Evolutionary conservation across 1,140 invertebrate species (phyloP), one percentile per base, ranked within the genome.

Genomic region (Cydia amplana): DNA sequence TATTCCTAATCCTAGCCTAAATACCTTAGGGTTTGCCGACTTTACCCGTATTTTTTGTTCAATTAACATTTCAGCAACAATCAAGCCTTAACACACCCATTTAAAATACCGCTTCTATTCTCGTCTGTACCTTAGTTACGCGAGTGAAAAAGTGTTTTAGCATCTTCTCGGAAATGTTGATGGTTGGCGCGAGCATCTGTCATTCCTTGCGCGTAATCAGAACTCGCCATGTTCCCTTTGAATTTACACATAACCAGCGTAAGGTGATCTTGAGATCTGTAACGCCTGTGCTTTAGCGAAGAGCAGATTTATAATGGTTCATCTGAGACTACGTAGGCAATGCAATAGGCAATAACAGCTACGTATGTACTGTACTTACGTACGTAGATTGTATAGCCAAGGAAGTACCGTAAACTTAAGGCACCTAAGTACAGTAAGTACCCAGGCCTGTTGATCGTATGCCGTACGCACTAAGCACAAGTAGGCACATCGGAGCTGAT

Each of bases 171-270:
- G 65, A 70, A 70, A 70, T 70, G 65, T 70, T 70, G 65, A 70
- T 70, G 65, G 65, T 25, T 25, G 23, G 64, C 64, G 64, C 64
- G 65, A 12, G 65, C 32, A 67, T 67, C 64, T 70, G 65, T 40
- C 65, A 70, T 70, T 70, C 65, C 65, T 7, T 70, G 65, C 65
- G 32, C 65, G 65, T 70, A 70, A 70, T 70, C 65, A 70, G 65
- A 25, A 9, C 36, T 40, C 28, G 16, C 7, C 9, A n/a, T 51
- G 6, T 51, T 51, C 49, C n/a, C 16, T 46, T 46, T 46, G 9
- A 16, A 46, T 46, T 46, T 46, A 2, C 7, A 40, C 0, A 40
- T 49, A 51, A n/a, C 49, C 49, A 51, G 49, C n/a, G 49, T 51
- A 51, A 51, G 1, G n/a, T 18, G 4, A n/a, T 51, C 16, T 51